Evolutionary conservation across 1,140 invertebrate genomes (phyloP), one percentile per base, ranked within the genome.

Genomic region (Oreohelix idahoensis): DNA sequence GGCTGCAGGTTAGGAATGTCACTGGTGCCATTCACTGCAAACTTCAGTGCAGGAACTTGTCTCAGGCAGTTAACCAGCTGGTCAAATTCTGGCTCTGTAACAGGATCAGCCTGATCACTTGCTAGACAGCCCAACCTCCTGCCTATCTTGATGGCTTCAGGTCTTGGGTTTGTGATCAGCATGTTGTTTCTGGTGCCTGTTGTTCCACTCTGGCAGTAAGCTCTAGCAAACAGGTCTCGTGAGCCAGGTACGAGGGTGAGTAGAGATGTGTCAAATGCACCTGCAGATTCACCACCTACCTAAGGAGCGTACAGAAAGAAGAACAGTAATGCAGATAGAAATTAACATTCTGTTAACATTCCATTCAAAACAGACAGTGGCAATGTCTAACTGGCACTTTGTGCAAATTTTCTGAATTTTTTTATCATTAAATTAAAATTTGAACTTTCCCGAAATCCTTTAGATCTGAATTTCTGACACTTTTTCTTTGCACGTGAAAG

Each of bases 231-330:
- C 53, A 79, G 32, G 32, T 69, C 58, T 5, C 77, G 38, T 15
- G 77, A 36, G 1, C 26, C 1, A 20, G 77, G 26, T 1, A 13
- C 35, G 4, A 79, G 15, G 32, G 29, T 39, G 0, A 79, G 77
- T 10, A 79, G n/a, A 51, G 77, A 79, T 15, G 45, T 49, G 42
- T 79, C 77, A 69, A 79, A 51, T 35, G 29, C 77, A 39, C 77
- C 77, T 39, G 77, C 77, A 39, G 77, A 79, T 35, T 79, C 77
- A 42, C 77, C 77, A 29, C 77, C 63, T 2, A 79, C 42, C 77
- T 79, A 35, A 73, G 23, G n/a, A 42, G 5, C 1, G 29, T 35
- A 58, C 15, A 58, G 53, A 58, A 58, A n/a, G 42, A n/a, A n/a
- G n/a, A n/a, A n/a, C n/a, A n/a, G n/a, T n/a, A n/a, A n/a, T 45